Evolutionary conservation across 1,140 invertebrate species (phyloP).

Genomic region (Drosophila subpulchrella): DNA sequence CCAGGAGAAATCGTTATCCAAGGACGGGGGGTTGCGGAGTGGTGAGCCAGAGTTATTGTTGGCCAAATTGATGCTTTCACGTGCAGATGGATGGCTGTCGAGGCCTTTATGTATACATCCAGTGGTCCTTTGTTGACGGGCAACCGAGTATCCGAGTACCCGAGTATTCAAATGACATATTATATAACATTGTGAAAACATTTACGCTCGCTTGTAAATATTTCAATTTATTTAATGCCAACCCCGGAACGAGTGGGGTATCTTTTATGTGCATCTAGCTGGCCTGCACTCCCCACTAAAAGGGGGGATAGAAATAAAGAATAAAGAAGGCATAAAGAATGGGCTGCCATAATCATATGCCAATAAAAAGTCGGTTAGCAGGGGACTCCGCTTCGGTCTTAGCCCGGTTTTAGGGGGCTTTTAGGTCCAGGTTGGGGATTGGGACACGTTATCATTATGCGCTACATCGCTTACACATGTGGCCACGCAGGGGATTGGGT

Average conservation of each 20-base stretch:
- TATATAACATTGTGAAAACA: conserved; percentile 75
- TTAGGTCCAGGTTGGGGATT: conserved; percentile 23
- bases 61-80: conserved; percentile 59
- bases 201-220: conserved; percentile 79
- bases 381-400: conserved; percentile 12
- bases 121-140: conserved; percentile 6
- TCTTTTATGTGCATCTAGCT: conserved; percentile 73
- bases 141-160: not conserved
- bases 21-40: not conserved
- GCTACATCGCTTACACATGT: conserved; percentile 75
- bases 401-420: conserved; percentile 18
- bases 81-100: conserved; percentile 39
- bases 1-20: conserved; percentile 48
- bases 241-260: conserved; percentile 41
- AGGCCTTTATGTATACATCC: conserved; percentile 20
- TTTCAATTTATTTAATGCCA: conserved; percentile 80
- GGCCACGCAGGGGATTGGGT: conserved; percentile 14
- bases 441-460: conserved; percentile 77
- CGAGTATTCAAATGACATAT: conserved; percentile 66
- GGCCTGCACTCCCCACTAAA: conserved; percentile 43
- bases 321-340: conserved; percentile 63
- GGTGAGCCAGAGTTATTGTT: conserved; percentile 35
- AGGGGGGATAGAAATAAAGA: not conserved
- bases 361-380: conserved; percentile 81
- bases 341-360: conserved; percentile 77